Percentiles rank a stretch among this genome's conserved stretches.
These are phyloP conservation scores for Volucella zonaria DNA, from an alignment of 2,888 invertebrate genomes.

Conservation along the genomic window DNA sequence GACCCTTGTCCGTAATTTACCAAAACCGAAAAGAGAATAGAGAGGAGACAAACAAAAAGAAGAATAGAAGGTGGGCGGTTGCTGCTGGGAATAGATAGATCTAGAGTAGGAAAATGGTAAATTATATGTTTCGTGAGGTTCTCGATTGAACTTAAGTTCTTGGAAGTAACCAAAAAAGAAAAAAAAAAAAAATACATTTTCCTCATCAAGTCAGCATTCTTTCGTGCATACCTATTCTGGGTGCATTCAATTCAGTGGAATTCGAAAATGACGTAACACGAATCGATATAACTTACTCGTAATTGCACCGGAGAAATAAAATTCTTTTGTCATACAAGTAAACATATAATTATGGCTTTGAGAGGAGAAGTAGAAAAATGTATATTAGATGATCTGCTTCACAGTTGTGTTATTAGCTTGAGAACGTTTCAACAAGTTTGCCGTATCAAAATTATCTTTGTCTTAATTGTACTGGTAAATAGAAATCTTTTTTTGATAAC, in stretches of 20 bases:
- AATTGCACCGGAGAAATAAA: slow-evolving; percentile 36
- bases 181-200: slow-evolving; percentile 28
- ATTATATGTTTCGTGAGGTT: slow-evolving; percentile 66
- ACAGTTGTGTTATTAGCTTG: no score
- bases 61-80: slow-evolving; percentile 54
- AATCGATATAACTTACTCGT: slow-evolving; percentile 11
- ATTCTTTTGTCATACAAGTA: slow-evolving; percentile 35
- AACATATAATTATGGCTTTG: slow-evolving; percentile 37
- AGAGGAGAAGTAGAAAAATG: background rate
- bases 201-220: slow-evolving; percentile 45
- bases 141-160: slow-evolving; percentile 61
- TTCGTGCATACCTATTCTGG: slow-evolving; percentile 41
- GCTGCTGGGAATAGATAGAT: slow-evolving; percentile 42
- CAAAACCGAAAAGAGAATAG: slow-evolving; percentile 13
- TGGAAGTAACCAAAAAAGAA: slow-evolving; percentile 52
- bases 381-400: background rate
- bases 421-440: no score
- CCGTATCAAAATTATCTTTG: no score
- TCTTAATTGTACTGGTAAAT: no score
- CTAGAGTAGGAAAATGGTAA: slow-evolving; percentile 62
- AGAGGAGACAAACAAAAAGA: slow-evolving; percentile 3
- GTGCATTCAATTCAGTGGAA: slow-evolving; percentile 60
- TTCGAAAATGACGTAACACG: slow-evolving; percentile 54
- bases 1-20: slow-evolving; percentile 61
- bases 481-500: no score